phyloP scores from a whole-genome alignment of 2,888 invertebrate species.

The Aelia acuminata region DNA sequence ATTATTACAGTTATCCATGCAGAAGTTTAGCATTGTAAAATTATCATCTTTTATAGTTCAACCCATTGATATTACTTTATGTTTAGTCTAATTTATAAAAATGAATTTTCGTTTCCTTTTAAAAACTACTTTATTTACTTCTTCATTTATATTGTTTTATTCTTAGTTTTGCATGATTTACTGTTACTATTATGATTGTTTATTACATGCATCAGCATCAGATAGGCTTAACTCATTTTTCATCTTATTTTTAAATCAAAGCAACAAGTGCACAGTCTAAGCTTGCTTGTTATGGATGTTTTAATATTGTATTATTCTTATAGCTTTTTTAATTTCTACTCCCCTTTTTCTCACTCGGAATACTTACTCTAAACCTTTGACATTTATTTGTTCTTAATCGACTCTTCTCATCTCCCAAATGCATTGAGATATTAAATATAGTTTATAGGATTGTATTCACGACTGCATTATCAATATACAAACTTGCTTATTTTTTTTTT shows the following conservation, averaged over 20 bases:
- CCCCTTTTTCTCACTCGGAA: background rate
- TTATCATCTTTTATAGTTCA: background rate
- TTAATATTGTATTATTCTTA: background rate
- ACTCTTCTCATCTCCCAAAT: background rate
- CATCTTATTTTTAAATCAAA: background rate
- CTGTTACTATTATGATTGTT: background rate
- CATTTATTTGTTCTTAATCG: background rate
- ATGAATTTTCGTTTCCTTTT: background rate
- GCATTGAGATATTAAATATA: background rate
- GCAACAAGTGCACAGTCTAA: background rate
- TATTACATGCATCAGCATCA: background rate
- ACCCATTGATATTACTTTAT: background rate
- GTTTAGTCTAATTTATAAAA: background rate
- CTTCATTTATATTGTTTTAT: background rate
- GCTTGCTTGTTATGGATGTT: conserved; percentile 10
- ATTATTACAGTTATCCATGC: background rate
- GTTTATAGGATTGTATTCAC: background rate
- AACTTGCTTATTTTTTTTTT: too few species aligned
- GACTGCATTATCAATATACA: background rate
- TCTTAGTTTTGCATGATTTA: background rate
- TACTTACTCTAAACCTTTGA: background rate
- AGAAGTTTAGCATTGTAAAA: background rate
- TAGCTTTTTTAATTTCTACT: background rate
- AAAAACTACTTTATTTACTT: background rate
- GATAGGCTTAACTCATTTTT: background rate